Evolutionary conservation across 1,140 invertebrate species (phyloP), one percentile per base, ranked within the genome.

Genomic region (Aphaenogaster floridana): DNA sequence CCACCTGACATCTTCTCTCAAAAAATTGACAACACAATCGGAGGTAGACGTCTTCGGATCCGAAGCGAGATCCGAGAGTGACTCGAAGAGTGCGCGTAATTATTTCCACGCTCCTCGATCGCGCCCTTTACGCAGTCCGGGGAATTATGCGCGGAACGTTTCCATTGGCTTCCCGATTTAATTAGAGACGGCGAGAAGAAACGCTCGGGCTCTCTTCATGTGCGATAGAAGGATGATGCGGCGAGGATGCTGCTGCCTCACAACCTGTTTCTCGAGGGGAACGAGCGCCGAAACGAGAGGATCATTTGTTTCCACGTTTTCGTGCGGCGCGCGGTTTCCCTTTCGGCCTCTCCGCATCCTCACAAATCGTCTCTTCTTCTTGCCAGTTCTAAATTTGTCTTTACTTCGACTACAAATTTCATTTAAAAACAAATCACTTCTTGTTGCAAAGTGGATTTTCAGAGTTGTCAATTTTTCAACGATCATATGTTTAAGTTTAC

Each of bases 221-320:
- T 61, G 74, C 39, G 36, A 79, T 54, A 52, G 83, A 86, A 28
- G 48, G 36, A 84, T 76, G 36, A 50, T 36, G 63, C 36, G 63
- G 7, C 15, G 34, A 79, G 45, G 45, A 69, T 66, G 80, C 39
- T 21, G 79, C 57, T 9, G 66, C 4, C 21, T 48, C 21, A 34
- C 59, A 87, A 87, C 86, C 86, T 84, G 86, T 87, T 87, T 84
- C n/a, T 66, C 34, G 48, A 57, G 48, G 21, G 45, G 21, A 71
- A 71, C 64, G 64, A 36, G 85, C 39, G 21, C 45, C 66, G 42
- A 83, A 83, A 72, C 61, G 78, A 71, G 52, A 71, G 78, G 66
- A 86, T 86, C 78, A 71, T 86, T 78, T 86, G 83, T 86, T 86
- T 86, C 45, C 52, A 81, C 54, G 52, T 80, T 86, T 72, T 48